Base-by-base conservation (phyloP, 35 echinoderm and acorn worm genomes). In the Ophioderma brevispina region DNA sequence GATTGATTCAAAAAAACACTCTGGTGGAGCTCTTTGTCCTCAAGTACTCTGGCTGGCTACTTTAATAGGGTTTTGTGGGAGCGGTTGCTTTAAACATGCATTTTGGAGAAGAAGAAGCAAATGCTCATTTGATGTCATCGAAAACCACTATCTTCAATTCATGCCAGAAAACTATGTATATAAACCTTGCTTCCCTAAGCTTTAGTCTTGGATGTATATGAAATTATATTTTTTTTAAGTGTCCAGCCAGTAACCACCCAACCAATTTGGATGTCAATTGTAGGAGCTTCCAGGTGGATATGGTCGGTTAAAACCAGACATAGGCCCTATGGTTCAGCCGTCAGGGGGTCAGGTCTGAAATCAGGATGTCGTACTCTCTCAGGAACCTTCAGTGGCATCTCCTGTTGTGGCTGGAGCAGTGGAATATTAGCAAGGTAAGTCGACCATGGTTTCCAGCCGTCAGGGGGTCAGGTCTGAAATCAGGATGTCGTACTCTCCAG, bases 391-490 rank as follows among this genome's bases (percentile, higher is more conserved):
- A 5, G 96, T 98, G 33, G 96, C 96, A 34, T 98, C 96, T 6
- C 96, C 96, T 38, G 96, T 98, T 0, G 96, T 98, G 39, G 96
- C 96, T 14, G 96, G 96, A 13, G 96, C 96, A 36, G 91, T 98
- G 0, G 90, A 86, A 78, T 98, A 2, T 85, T 98, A 18, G 90
- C 94, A 42, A 98, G 96, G 96, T 98, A 84, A 31, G 81, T 64
- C 32, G 21, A 21, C 8, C 21, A 52, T 52, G 21, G 96, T 52
- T n/a, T n/a, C n/a, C n/a, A n/a, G n/a, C n/a, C n/a, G n/a, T n/a
- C n/a, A n/a, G n/a, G n/a, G n/a, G n/a, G n/a, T n/a, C n/a, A n/a
- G n/a, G n/a, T n/a, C n/a, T n/a, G n/a, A n/a, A n/a, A n/a, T n/a
- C n/a, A n/a, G n/a, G n/a, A n/a, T n/a, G n/a, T n/a, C n/a, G n/a